Base-by-base conservation (phyloP, 1,140 invertebrate genomes). In the Coptotermes formosanus region DNA sequence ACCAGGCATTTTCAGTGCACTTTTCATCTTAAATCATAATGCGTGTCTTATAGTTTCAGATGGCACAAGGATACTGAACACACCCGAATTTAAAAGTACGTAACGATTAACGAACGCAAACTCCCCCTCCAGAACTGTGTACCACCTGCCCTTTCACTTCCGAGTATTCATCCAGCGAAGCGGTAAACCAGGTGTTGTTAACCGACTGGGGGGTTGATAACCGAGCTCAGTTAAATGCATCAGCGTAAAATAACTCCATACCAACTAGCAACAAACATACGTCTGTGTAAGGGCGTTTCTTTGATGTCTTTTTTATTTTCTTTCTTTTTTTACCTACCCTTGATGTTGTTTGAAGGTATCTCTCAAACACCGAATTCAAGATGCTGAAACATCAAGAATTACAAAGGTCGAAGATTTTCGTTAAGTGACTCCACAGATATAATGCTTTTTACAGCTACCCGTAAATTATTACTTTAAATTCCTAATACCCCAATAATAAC, bases 101-200 rank as follows among this genome's bases (percentile, higher is more conserved):
- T 75, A 30, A 30, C 25, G 64, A 30, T 30, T 30, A 75, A 75
- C 64, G 64, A 25, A 75, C 64, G 19, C 25, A 0, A 75, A 16
- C 64, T 30, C 19, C 25, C 64, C 7, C 64, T 6, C 64, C 64
- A 2, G 14, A 30, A 30, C 8, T 25, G n/a, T 30, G 30, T 30
- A 75, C 64, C 64, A 75, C 64, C 64, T 75, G 64, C 64, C 64
- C 64, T 30, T 75, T 75, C 64, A 75, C n/a, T 75, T 75, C 64
- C 64, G 64, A 19, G 21, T 19, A 64, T 8, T 64, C 59, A 64
- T 23, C 59, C 59, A 64, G 25, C 64, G 25, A 30, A 75, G 64
- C 64, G n/a, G 64, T 75, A 75, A 6, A 75, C 25, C 64, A 75
- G 64, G n/a, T 75, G 64, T 75, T 75, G 64, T n/a, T 64, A 59